Conservation (phyloP, 2,113 vertebrate genomes). For the Aythya baeri region DNA sequence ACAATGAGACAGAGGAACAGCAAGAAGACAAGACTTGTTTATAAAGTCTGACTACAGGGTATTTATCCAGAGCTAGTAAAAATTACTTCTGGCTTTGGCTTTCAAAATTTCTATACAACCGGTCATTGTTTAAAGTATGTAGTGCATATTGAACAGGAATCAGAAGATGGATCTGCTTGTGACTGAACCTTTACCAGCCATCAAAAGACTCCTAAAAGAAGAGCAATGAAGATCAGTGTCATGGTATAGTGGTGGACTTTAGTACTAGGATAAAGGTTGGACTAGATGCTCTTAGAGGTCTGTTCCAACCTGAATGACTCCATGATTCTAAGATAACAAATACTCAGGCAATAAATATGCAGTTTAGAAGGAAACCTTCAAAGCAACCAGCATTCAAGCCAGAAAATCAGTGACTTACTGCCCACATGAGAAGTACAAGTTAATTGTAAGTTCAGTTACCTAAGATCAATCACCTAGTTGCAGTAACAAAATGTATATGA, state of each 20-base stretch:
- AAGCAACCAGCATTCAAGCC: not conserved
- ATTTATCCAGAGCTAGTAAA: not conserved
- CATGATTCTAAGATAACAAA: not conserved
- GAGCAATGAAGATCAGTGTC: not conserved
- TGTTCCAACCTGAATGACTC: too few relatives aligned
- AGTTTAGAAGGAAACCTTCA: not conserved
- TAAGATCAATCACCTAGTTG: not conserved
- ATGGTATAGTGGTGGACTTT: too few relatives aligned
- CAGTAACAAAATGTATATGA: not conserved
- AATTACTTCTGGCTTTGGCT: not conserved
- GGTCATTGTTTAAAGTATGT: not conserved
- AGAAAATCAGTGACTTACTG: not conserved
- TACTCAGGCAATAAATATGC: not conserved
- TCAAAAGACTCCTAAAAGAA: not conserved
- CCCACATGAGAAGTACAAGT: not conserved
- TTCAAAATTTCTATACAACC: not conserved
- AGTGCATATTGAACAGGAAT: not conserved
- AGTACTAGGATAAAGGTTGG: too few relatives aligned
- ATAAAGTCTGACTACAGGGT: not conserved
- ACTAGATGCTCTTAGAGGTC: too few relatives aligned
- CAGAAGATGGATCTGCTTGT: not conserved
- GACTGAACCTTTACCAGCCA: not conserved
- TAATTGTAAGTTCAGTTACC: not conserved
- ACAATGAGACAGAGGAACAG: not conserved
- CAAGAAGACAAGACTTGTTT: not conserved